phyloP scores from a whole-genome alignment of 1,140 invertebrate species.

The Procambarus clarkii region DNA sequence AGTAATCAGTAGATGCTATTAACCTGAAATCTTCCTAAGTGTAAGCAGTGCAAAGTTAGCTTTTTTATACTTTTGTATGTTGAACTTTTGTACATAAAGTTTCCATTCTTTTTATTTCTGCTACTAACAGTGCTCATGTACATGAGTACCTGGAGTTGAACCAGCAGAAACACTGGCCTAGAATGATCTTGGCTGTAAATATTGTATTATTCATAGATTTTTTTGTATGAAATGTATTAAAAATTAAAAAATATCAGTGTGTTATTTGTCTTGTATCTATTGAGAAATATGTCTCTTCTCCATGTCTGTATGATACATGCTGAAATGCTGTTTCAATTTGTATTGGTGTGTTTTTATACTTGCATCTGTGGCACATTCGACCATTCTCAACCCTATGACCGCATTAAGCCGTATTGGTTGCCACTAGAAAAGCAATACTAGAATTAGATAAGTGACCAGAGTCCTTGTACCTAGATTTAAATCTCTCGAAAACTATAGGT shows the following conservation, averaged over 20 bases:
- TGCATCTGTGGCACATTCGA: too few relatives aligned
- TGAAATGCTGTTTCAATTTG: too few relatives aligned
- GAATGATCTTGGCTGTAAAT: constrained; percentile 68
- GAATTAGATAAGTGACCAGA: too few relatives aligned
- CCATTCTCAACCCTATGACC: too few relatives aligned
- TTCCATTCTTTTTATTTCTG: constrained; percentile 68
- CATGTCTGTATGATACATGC: too few relatives aligned
- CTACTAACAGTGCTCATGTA: constrained; percentile 55
- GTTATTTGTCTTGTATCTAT: background rate
- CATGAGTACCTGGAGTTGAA: constrained; percentile 45
- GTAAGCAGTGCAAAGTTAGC: constrained; percentile 66
- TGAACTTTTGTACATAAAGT: constrained; percentile 64
- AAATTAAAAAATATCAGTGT: constrained; percentile 41
- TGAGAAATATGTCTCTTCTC: too few relatives aligned
- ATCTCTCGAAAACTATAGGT: too few relatives aligned
- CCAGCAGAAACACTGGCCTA: constrained; percentile 67
- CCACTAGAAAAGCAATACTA: too few relatives aligned
- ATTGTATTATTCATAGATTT: constrained; percentile 69
- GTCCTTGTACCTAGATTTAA: too few relatives aligned
- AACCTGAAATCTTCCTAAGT: constrained; percentile 63
- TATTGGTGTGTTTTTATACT: too few relatives aligned
- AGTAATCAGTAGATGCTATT: constrained; percentile 67
- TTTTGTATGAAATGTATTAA: constrained; percentile 68
- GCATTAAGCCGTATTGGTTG: too few relatives aligned
- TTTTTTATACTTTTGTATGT: constrained; percentile 69